Base-by-base conservation (phyloP, 2,797 vertebrate species). In the Oreonectes daqikongensis region DNA sequence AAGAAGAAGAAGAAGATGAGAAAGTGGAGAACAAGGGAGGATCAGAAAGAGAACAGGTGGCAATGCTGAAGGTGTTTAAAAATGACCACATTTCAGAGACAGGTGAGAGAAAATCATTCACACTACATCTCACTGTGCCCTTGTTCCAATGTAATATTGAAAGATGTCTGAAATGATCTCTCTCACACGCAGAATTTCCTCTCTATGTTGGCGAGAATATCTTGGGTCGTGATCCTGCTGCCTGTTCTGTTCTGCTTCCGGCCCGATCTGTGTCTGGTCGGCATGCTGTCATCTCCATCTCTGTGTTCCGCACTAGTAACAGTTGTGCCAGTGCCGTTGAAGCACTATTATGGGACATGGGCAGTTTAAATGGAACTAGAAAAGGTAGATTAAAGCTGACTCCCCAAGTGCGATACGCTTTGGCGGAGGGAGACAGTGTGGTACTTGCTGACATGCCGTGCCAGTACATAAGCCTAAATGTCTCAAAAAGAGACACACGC, bases 341-440 rank as follows among this genome's bases (percentile, higher is more conserved):
- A 53, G 92, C 94, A 55, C 77, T 95, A 55, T 87, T 97, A 66
- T 94, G 91, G 84, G 96, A 97, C 81, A 87, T 88, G 67, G 93
- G 91, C 5, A 97, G 96, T 86, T 90, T 96, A 87, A 96, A 97
- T 77, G 94, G 94, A 55, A 97, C 95, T 15, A 90, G 94, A n/a
- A 94, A 93, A 40, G 92, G 93, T 18, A 90, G 81, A 24, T 76
- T 89, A 35, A 92, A 93, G 82, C 87, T 97, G 77, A 90, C 86
- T 3, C 94, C 95, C 6, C 87, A 94, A 1, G 89, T 95, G 2
- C 92, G 90, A 24, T 95, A 96, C 40, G 90, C 91, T 46, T 91
- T 97, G 57, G 85, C 82, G 7, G 89, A 95, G 32, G 89, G 90
- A 28, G 94, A 97, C 59, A 75, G 85, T 53, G 84, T 97, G 83